Evolutionary conservation across 1,140 invertebrate genomes (phyloP), one percentile per base, ranked within the genome.

Genomic region (Micrasema minimum): DNA sequence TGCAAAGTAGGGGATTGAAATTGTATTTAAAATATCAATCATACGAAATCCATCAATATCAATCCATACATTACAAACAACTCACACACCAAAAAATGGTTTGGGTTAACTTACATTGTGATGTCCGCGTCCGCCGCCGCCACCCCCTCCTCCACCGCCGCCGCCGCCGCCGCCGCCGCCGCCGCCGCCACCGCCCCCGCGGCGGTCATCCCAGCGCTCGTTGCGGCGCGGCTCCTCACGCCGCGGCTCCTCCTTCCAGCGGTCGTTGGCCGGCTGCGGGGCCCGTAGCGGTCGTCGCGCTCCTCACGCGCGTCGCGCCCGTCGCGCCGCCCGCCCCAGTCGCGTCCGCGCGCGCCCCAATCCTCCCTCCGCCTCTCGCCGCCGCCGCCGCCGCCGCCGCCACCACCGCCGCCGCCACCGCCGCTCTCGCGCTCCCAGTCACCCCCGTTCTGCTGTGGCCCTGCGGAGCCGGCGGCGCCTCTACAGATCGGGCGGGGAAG

Each of bases 161-260:
- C 77, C 66, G 14, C 76, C 69, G 37, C 77, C 66, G 51, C 76
- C 69, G 31, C 76, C 64, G 10, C 77, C 66, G 14, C 76, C 69
- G 37, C 76, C 74, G 14, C 74, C 81, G 71, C 83, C 82, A 74
- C 77, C 80, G 22, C 82, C 68, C 53, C 67, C 77, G 45, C 76
- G 71, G 48, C 72, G 79, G 64, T 81, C 83, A 57, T 82, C 79
- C 45, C 64, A 83, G 81, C 12, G 72, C 23, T 66, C 41, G 22
- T 80, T 78, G 23, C 79, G 77, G 57, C 77, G 77, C 20, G 79
- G 75, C 38, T 77, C 74, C 2, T n/a, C 55, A 7, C 48, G 14
- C 2, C 83, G 79, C 76, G 81, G 82, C 77, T 87, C 85, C 76
- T 93, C 92, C 80, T 90, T 90, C 92, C 92, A 94, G 70, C 91